Conservation (phyloP, 1,140 invertebrate species). For the Lasioglossum albipes region DNA sequence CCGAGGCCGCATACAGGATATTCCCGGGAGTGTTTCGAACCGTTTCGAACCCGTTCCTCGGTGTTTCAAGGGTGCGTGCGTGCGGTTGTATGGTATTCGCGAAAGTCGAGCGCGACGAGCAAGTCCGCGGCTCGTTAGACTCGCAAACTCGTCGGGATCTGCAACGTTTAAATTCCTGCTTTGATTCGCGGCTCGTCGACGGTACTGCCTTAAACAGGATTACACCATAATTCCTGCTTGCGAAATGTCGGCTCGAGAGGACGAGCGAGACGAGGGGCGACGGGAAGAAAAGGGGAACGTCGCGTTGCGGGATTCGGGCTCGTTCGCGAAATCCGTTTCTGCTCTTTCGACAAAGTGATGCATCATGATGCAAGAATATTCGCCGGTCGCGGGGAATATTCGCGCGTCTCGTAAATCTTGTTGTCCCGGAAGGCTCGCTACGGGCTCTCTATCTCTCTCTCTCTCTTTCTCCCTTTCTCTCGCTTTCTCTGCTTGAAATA, state of each 20-base stretch:
- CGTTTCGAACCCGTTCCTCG: too few relatives aligned
- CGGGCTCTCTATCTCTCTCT: too few relatives aligned
- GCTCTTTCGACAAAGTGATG: conserved; percentile 51
- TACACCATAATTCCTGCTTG: conserved; percentile 48
- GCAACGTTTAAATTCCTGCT: conserved; percentile 54
- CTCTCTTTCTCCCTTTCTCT: too few relatives aligned
- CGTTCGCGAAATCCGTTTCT: conserved; percentile 45
- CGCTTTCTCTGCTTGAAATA: conserved; percentile 22
- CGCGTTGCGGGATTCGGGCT: neutral
- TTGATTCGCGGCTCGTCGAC: conserved; percentile 46
- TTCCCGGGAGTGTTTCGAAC: too few relatives aligned
- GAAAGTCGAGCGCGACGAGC: conserved; percentile 23
- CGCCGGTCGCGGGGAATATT: conserved; percentile 44
- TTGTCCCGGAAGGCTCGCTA: conserved; percentile 26
- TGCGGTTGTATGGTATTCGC: conserved; percentile 30
- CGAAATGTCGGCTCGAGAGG: conserved; percentile 11
- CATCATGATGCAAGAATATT: conserved; percentile 57
- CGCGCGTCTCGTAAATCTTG: conserved; percentile 50
- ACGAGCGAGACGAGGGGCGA: too few relatives aligned
- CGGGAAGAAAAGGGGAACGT: neutral
- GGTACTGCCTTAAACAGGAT: conserved; percentile 51
- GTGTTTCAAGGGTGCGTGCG: neutral
- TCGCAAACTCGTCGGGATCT: conserved; percentile 37
- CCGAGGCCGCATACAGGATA: too few relatives aligned
- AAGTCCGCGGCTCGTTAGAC: conserved; percentile 45